Evolutionary conservation across 1,140 invertebrate genomes (phyloP), one percentile per base, ranked within the genome.

Genomic region (Brachystomella parvula): DNA sequence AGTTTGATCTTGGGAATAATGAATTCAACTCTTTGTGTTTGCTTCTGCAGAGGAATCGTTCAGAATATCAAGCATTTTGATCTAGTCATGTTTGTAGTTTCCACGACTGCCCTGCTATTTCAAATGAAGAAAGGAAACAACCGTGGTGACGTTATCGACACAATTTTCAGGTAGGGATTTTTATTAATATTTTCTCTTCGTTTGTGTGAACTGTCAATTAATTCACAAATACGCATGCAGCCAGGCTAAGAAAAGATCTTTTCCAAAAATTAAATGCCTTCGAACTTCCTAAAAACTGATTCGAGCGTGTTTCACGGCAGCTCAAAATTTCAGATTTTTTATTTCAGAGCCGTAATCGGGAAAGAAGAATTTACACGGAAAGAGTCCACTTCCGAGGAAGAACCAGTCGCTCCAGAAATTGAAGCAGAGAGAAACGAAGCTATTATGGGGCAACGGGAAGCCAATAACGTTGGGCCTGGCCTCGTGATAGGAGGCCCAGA

Each of bases 51-150:
- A 47, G 69, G 69, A 39, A 63, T 65, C 17, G 67, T 73, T 0
- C 49, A 49, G 24, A 66, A 73, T 59, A 47, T 73, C 3, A 73
- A 73, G 44, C 65, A 73, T 47, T 73, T 73, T 56, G 72, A 73
- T 53, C 17, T 73, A 17, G 67, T 73, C 17, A 39, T 73, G 17
- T 73, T 71, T 47, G 53, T 53, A 24, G 12, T 67, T 1, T 73
- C 72, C 9, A 29, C 64, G 0, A 58, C 64, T 6, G 71, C 69
- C 2, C 56, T 73, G 47, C 35, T 73, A 30, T 73, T 69, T 32
- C 65, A 73, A 31, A 73, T 73, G 72, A 73, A 73, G 44, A 73
- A 71, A 33, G 67, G 66, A 57, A 71, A 63, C 28, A 30, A 49
- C 29, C 12, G 66, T 33, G 69, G 62, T 47, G 72, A 73, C 44